Evolutionary conservation across 2,888 invertebrate species (phyloP), one percentile per base, ranked within the genome.

Genomic region (Sturmia bella): DNA sequence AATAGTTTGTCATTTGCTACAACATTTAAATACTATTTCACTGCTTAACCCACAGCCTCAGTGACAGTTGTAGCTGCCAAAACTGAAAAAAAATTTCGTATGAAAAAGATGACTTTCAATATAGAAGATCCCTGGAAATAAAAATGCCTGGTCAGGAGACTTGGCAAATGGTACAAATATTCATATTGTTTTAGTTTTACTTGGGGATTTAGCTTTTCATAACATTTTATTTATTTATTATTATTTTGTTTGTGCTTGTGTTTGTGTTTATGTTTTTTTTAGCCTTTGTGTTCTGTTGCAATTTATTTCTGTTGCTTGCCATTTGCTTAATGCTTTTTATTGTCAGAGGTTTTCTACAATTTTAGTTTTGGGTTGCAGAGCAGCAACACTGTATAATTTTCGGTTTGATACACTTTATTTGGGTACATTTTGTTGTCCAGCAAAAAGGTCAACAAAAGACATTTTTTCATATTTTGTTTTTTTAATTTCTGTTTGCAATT

Each of bases 391-490:
- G 39, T 57, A 32, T 72, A 59, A 50, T 78, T 72, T 78, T 78
- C 37, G 59, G 43, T 59, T 52, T 66, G 56, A 48, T 66, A 24
- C 24, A 72, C 72, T 52, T 66, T 59, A 61, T 61, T 68, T 37
- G 68, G 68, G 75, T 52, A 5, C 21, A 13, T 68, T 72, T 52
- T 66, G 64, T 72, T 37, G 17, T 5, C 12, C 48, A 24, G 68
- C 72, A 43, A 68, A 73, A 79, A 79, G 73, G 73, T 73, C 66
- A 79, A 73, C 78, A 61, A 52, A 66, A 59, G 21, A 64, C 15
- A 56, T 52, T 19, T n/a, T n/a, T n/a, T n/a, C n/a, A n/a, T n/a
- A 37, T 37, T 17, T 56, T 1, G 27, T 15, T 27, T 24, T 75
- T 41, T 32, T 43, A 6, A 15, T 57, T 37, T n/a, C 21, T 15